A percentile compares a stretch with the other conserved stretches of the same genome.
phyloP scores from a whole-genome alignment of 2,888 invertebrate species.

The Epinotia demarniana region DNA sequence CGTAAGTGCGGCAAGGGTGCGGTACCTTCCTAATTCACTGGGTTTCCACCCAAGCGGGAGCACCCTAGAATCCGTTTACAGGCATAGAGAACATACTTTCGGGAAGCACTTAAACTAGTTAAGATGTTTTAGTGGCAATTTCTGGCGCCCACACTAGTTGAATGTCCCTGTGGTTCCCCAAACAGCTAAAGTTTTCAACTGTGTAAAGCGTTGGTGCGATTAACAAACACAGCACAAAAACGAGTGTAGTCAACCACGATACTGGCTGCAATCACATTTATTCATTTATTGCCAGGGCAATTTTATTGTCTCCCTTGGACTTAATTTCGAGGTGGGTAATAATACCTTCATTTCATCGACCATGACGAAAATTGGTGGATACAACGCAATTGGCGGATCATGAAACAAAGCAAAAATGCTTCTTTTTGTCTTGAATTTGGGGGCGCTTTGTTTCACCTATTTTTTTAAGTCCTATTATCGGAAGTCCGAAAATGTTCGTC shows the following conservation, averaged over 20 bases:
- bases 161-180: neutral
- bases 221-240: neutral
- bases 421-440: too few species aligned
- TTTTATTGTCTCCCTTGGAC: neutral
- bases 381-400: too few species aligned
- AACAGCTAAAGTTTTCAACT: neutral
- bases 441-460: too few species aligned
- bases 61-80: slow-evolving; percentile 20
- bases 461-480: too few species aligned
- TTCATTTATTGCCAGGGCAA: neutral
- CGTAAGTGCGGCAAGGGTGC: slow-evolving; percentile 39
- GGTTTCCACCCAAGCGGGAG: slow-evolving; percentile 33
- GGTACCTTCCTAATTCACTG: slow-evolving; percentile 41
- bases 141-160: neutral
- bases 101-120: slow-evolving; percentile 1
- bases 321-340: neutral
- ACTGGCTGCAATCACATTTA: neutral
- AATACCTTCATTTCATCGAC: neutral
- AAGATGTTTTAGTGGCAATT: neutral
- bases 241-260: neutral
- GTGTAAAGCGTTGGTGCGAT: neutral
- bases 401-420: too few species aligned
- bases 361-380: too few species aligned
- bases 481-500: too few species aligned
- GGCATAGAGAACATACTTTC: slow-evolving; percentile 1